Evolutionary conservation across 2,113 vertebrate species (phyloP), one percentile per base, ranked within the genome.

Genomic region (Melanotaenia duboulayi): DNA sequence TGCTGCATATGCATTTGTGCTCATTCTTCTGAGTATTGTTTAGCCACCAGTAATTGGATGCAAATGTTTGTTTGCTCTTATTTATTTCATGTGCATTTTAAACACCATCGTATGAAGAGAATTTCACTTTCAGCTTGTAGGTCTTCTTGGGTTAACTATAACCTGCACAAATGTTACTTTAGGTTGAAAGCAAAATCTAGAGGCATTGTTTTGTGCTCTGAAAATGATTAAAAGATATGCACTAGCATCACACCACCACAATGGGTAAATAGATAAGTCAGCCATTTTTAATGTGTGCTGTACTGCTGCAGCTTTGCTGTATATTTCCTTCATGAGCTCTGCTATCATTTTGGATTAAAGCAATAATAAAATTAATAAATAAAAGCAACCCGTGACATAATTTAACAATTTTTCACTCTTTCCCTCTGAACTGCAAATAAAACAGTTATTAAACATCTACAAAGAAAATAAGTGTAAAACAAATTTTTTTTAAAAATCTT

Each of bases 11-110:
- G 9, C 11, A 17, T 40, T 16, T n/a, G 17, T 12, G 22, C 7
- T 48, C 44, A 25, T 68, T 16, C 7, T 22, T 49, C 17, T 40
- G 3, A 35, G 11, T 66, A 55, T 25, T 66, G 50, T 25, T 5
- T 23, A 40, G 32, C 12, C 9, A 16, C 55, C 32, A 58, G 58
- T 42, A 65, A 67, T 70, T 56, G 32, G 32, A 46, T 58, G 44
- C 10, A 2, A n/a, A 63, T 24, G 23, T 74, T 23, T 19, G 9
- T 69, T 39, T 9, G 17, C 2, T 67, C 37, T 56, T 16, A 55
- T 65, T 58, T 42, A 35, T 60, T 69, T 51, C 9, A 60, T 60
- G 11, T 54, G 19, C 17, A 40, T 37, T 35, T 14, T 24, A 37
- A 49, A 49, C n/a, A 24, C 42, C 49, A 16, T 25, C 28, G 57